phyloP scores from a whole-genome alignment of 2,113 vertebrate species.

The Zingel zingel region DNA sequence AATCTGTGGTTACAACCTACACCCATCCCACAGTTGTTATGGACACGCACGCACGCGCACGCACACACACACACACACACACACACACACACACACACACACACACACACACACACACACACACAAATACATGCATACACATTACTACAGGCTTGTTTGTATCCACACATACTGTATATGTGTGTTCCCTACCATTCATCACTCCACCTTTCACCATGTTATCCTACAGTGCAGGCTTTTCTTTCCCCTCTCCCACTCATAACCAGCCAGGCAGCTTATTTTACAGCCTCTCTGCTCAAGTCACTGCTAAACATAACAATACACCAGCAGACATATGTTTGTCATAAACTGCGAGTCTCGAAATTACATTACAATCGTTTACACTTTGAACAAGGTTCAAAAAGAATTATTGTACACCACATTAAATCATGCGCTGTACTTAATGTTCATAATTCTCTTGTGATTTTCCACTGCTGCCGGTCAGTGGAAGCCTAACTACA shows the following conservation, averaged over 20 bases:
- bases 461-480: conserved; percentile 73
- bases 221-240: conserved; percentile 39
- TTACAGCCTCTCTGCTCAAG: conserved; percentile 55
- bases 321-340: conserved; percentile 72
- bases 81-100: conserved; percentile 29
- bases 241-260: conserved; percentile 40
- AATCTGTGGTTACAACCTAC: conserved; percentile 62
- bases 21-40: conserved; percentile 55
- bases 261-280: conserved; percentile 54
- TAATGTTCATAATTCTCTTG: conserved; percentile 59
- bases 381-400: conserved; percentile 68
- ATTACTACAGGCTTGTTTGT: conserved; percentile 24
- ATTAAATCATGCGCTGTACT: conserved; percentile 63
- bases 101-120: conserved; percentile 11
- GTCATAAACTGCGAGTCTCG: conserved; percentile 66
- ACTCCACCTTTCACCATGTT: conserved; percentile 40
- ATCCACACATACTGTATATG: conserved; percentile 1
- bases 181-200: conserved; percentile 33
- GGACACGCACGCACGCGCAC: conserved; percentile 41
- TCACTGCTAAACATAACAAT: conserved; percentile 67
- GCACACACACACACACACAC: conserved; percentile 41
- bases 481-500: conserved; percentile 51
- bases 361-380: conserved; percentile 61
- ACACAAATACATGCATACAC: background rate
- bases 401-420: conserved; percentile 61